These are phyloP conservation scores for Anhinga rufa DNA, from an alignment of 2,113 vertebrate genomes.

Conservation along the genomic window DNA sequence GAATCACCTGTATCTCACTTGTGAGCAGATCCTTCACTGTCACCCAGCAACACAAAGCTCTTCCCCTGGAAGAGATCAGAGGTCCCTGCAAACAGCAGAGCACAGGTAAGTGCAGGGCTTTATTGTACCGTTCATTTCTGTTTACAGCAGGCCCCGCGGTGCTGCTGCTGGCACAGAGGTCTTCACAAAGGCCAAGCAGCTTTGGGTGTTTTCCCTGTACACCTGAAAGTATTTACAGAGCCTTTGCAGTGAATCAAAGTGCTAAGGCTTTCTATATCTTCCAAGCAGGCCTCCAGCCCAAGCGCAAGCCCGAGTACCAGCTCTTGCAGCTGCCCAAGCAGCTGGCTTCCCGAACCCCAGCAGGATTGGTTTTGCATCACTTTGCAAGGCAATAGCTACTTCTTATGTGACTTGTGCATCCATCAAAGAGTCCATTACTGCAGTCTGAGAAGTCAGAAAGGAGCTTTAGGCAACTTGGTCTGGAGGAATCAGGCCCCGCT, in stretches of 20 bases:
- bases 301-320: not conserved
- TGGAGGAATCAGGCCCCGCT: too few species aligned
- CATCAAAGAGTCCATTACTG: not conserved
- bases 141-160: not conserved
- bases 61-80: not conserved
- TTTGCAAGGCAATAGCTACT: not conserved
- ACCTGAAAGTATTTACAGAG: not conserved
- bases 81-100: not conserved
- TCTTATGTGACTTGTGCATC: rapidly evolving
- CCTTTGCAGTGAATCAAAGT: not conserved
- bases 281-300: not conserved
- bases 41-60: not conserved
- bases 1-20: not conserved
- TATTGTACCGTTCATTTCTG: rapidly evolving
- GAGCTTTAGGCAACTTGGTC: not conserved
- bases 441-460: not conserved
- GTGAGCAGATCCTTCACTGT: not conserved
- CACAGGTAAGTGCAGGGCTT: not conserved
- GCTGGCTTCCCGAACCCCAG: not conserved
- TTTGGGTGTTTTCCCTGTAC: not conserved
- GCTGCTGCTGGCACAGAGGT: not conserved
- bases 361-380: not conserved
- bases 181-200: not conserved
- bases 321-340: not conserved
- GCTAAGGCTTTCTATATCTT: not conserved